Conservation (phyloP, 2,113 vertebrate genomes). For the Galeopterus variegatus region DNA sequence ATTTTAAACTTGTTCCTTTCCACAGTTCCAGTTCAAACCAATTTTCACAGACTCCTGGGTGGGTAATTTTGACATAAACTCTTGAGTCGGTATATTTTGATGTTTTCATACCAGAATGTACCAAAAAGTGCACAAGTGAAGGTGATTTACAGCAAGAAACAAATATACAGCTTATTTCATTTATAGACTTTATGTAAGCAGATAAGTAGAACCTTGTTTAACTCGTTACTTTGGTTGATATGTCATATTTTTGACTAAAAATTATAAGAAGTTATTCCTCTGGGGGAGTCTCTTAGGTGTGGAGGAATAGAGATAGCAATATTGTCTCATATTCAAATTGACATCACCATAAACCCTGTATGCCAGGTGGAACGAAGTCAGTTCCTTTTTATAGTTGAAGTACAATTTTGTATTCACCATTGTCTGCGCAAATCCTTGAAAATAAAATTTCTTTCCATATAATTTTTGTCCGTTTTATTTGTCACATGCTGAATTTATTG, state of each 20-base stretch:
- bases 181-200: slow-evolving; percentile 66
- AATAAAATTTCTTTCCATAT: slow-evolving; percentile 83
- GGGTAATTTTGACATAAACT: slow-evolving; percentile 52
- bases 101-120: slow-evolving; percentile 70
- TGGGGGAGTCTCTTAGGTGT: neutral
- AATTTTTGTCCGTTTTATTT: slow-evolving; percentile 69
- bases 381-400: slow-evolving; percentile 79
- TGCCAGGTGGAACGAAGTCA: slow-evolving; percentile 51
- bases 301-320: slow-evolving; percentile 11
- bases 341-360: slow-evolving; percentile 24
- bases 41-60: slow-evolving; percentile 16
- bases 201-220: slow-evolving; percentile 53
- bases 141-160: slow-evolving; percentile 58
- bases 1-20: slow-evolving; percentile 68
- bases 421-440: slow-evolving; percentile 80
- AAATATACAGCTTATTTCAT: slow-evolving; percentile 59
- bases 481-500: slow-evolving; percentile 43
- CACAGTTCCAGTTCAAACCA: slow-evolving; percentile 33
- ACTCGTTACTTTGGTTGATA: slow-evolving; percentile 55
- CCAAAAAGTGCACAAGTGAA: slow-evolving; percentile 67
- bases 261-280: slow-evolving; percentile 41
- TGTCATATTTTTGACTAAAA: slow-evolving; percentile 61
- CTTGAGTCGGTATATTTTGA: slow-evolving; percentile 62
- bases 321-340: slow-evolving; percentile 59
- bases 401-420: slow-evolving; percentile 79